Evolutionary conservation across 2,888 invertebrate genomes (phyloP).

Genomic region (Plebejus argus): DNA sequence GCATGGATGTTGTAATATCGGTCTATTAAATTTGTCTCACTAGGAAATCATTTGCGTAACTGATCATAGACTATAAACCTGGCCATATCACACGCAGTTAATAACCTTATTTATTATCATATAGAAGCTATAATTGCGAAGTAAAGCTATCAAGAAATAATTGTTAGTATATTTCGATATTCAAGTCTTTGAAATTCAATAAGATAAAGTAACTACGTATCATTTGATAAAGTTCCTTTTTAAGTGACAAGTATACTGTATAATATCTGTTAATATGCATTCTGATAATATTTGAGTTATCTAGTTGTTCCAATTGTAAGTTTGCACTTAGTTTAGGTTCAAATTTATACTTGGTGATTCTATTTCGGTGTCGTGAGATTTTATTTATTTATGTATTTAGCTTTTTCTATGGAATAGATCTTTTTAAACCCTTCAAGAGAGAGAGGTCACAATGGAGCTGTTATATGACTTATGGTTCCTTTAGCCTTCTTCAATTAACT

Average conservation of each 20-base stretch:
- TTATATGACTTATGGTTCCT: too few relatives aligned
- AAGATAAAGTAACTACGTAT: slow-evolving; percentile 40
- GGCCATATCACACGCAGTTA: not conserved
- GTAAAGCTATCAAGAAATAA: not conserved
- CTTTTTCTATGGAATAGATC: too few relatives aligned
- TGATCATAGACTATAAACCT: slow-evolving; percentile 1
- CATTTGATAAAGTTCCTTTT: slow-evolving; percentile 44
- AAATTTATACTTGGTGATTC: not conserved
- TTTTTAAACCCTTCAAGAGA: too few relatives aligned
- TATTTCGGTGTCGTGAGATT: not conserved
- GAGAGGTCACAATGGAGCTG: too few relatives aligned
- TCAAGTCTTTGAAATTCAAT: slow-evolving; percentile 35
- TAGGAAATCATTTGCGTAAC: slow-evolving; percentile 53
- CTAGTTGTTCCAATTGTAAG: not conserved
- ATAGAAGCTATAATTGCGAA: not conserved
- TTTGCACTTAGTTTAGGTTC: not conserved
- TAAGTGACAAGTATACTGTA: slow-evolving; percentile 39
- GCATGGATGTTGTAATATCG: slow-evolving; percentile 57
- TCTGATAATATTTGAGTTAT: slow-evolving; percentile 7
- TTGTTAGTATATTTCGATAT: slow-evolving; percentile 13
- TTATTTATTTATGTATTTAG: not conserved
- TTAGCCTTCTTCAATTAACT: too few relatives aligned
- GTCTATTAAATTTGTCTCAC: slow-evolving; percentile 56
- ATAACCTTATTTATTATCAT: not conserved
- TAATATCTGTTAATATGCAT: slow-evolving; percentile 36